Evolutionary conservation across 2,888 invertebrate species (phyloP).

Genomic region (Sminthurides aquaticus): DNA sequence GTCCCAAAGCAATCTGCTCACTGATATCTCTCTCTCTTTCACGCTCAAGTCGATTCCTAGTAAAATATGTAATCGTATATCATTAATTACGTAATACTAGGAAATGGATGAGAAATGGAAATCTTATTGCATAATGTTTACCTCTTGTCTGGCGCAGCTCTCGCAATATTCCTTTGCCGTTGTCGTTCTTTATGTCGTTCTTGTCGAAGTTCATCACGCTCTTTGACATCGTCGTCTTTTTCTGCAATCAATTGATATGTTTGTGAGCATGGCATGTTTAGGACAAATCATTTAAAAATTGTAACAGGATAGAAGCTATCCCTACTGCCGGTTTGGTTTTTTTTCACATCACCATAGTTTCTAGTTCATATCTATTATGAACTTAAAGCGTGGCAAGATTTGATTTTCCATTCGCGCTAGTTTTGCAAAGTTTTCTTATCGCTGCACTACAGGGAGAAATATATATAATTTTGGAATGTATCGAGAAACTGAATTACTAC

Average conservation of each 20-base stretch:
- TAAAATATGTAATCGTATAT: conserved; percentile 48
- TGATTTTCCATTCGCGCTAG: no score
- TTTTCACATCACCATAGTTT: no score
- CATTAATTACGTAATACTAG: conserved; percentile 6
- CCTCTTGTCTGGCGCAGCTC: conserved; percentile 90
- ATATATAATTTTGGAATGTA: no score
- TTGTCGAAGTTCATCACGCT: conserved; percentile 75
- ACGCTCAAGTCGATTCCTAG: conserved; percentile 75
- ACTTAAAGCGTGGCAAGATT: no score
- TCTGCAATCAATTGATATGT: conserved; percentile 44
- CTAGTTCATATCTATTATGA: no score
- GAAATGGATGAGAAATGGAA: neutral
- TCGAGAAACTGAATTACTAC: no score
- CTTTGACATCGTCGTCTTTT: conserved; percentile 65
- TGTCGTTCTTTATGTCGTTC: conserved; percentile 87
- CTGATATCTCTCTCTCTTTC: conserved; percentile 94
- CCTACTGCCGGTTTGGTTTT: no score
- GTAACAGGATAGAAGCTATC: no score
- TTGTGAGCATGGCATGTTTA: conserved; percentile 5
- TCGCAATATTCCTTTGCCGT: conserved; percentile 81
- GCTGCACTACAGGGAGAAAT: no score
- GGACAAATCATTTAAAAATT: no score
- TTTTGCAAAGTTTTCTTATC: no score
- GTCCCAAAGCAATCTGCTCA: conserved; percentile 93
- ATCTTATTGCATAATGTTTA: conserved; percentile 42